These are phyloP conservation scores for Zeuzera pyrina DNA, from an alignment of 2,888 invertebrate species.

Conservation along the genomic window DNA sequence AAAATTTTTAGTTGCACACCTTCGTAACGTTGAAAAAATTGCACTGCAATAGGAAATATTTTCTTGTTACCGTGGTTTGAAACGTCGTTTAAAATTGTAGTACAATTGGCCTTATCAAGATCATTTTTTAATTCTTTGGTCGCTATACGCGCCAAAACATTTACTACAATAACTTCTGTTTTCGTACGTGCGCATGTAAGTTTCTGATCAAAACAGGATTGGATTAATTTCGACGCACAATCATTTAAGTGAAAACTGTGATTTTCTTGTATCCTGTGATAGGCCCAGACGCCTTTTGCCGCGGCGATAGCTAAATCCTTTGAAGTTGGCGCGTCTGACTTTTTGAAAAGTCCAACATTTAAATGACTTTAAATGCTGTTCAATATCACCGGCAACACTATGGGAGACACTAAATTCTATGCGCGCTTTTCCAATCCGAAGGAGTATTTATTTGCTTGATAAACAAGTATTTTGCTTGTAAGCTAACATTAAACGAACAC, in stretches of 20 bases:
- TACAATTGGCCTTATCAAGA: constrained; percentile 18
- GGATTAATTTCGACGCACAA: constrained; percentile 19
- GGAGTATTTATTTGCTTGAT: constrained; percentile 18
- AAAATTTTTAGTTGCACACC: constrained; percentile 22
- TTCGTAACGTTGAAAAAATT: constrained; percentile 19
- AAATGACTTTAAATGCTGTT: constrained; percentile 19
- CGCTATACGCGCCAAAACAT: constrained; percentile 20
- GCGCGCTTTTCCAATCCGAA: constrained; percentile 14
- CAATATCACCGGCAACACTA: constrained; percentile 14
- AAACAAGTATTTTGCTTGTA: constrained; percentile 22
- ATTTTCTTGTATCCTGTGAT: constrained; percentile 13
- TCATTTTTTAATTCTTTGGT: constrained; percentile 21
- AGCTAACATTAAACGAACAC: constrained; percentile 20
- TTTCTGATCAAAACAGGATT: constrained; percentile 22
- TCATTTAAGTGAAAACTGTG: constrained; percentile 13
- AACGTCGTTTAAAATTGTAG: constrained; percentile 23
- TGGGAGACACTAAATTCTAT: constrained; percentile 20
- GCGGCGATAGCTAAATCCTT: constrained; percentile 20
- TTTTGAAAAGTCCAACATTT: constrained; percentile 16
- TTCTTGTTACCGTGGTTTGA: constrained; percentile 27
- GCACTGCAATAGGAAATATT: constrained; percentile 23
- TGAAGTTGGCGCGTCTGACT: constrained; percentile 10
- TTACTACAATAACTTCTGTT: constrained; percentile 21
- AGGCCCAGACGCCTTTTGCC: constrained; percentile 9
- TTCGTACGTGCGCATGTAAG: constrained; percentile 25